phyloP scores from a whole-genome alignment of 2,797 vertebrate genomes.

The Agapornis canus region DNA sequence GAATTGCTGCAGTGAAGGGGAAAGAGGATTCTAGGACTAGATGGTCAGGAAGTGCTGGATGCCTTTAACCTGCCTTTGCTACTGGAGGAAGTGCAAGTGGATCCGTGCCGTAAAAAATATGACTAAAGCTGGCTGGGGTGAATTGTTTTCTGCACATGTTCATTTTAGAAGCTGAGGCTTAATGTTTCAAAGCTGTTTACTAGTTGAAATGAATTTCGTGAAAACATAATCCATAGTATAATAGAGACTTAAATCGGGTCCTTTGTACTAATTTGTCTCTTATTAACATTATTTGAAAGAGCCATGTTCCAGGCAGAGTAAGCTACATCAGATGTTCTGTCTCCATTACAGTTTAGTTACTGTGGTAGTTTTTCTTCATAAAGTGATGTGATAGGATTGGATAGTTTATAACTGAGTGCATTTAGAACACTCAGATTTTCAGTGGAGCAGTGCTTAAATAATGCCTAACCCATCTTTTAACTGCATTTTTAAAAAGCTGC shows the following conservation, averaged over 20 bases:
- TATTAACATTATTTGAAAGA: not conserved
- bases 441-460: not conserved
- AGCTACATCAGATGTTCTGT: not conserved
- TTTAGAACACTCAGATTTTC: not conserved
- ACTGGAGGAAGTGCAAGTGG: not conserved
- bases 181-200: not conserved
- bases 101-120: not conserved
- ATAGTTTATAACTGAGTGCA: not conserved
- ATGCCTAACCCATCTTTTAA: not conserved
- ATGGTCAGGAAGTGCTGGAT: rapidly evolving
- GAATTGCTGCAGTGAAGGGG: not conserved
- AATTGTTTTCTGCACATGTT: not conserved
- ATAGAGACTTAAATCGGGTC: not conserved
- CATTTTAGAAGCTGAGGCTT: not conserved
- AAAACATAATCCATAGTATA: not conserved
- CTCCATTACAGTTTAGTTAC: not conserved
- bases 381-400: not conserved
- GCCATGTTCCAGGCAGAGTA: not conserved
- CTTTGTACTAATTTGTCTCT: conserved; percentile 1
- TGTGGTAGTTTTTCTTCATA: not conserved
- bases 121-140: not conserved
- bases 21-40: not conserved
- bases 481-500: not conserved
- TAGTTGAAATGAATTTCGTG: not conserved
- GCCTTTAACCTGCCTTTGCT: not conserved